Evolutionary conservation across 2,888 invertebrate species (phyloP).

Genomic region (Beris morrisii): DNA sequence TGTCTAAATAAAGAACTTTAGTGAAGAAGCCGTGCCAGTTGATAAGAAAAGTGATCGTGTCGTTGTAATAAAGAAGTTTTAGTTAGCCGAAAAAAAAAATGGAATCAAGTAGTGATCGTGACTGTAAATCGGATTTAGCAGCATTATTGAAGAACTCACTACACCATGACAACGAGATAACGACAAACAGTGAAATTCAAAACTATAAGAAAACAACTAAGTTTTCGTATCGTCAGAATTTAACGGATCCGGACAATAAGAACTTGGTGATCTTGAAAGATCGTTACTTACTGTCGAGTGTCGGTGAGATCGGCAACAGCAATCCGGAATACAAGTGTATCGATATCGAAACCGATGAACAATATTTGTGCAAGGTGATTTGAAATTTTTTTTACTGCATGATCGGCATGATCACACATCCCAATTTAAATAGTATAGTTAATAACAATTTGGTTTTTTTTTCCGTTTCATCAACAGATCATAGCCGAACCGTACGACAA

Average conservation of each 20-base stretch:
- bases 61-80: too few relatives aligned
- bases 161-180: background rate
- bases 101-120: slow-evolving; percentile 27
- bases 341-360: slow-evolving; percentile 81
- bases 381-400: background rate
- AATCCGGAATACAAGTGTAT: slow-evolving; percentile 74
- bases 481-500: slow-evolving; percentile 53
- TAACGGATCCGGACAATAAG: slow-evolving; percentile 16
- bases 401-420: background rate
- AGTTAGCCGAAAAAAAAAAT: background rate
- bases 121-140: background rate
- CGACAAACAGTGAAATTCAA: slow-evolving; percentile 12
- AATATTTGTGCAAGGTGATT: slow-evolving; percentile 84
- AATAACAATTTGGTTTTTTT: background rate
- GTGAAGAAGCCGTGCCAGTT: too few relatives aligned
- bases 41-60: too few relatives aligned
- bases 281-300: slow-evolving; percentile 72
- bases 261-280: slow-evolving; percentile 67
- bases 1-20: too few relatives aligned
- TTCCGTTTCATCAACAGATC: slow-evolving; percentile 31
- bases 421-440: background rate
- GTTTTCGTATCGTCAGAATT: slow-evolving; percentile 8
- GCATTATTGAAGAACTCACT: slow-evolving; percentile 11
- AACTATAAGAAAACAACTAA: slow-evolving; percentile 21
- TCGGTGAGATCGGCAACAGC: background rate